A percentile compares a stretch with the other conserved stretches of the same genome.
Conservation (phyloP, 2,888 invertebrate species). For the Scaptomyza flava region DNA sequence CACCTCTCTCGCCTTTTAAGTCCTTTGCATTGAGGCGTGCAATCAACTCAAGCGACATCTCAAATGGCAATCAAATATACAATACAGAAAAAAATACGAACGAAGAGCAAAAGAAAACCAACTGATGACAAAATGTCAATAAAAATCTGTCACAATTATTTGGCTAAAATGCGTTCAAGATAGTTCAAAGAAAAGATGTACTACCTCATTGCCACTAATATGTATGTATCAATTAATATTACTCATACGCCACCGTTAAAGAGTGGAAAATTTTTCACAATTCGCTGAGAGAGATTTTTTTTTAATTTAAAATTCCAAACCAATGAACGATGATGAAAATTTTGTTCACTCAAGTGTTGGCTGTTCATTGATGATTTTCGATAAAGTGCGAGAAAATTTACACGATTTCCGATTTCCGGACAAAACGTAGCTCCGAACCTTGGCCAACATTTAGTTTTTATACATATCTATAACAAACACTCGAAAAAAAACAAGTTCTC, state of each 20-base stretch:
- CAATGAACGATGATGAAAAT: constrained; percentile 27
- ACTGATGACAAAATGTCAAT: constrained; percentile 40
- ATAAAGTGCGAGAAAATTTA: constrained; percentile 4
- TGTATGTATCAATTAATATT: constrained; percentile 25
- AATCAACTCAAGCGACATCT: constrained; percentile 59
- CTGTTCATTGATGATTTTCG: neutral
- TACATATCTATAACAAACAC: constrained; percentile 49
- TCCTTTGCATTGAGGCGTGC: constrained; percentile 44
- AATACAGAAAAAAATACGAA: constrained; percentile 11
- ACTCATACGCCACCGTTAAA: constrained; percentile 47
- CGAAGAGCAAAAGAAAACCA: constrained; percentile 18
- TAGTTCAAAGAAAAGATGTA: constrained; percentile 32
- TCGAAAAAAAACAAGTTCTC: constrained; percentile 30
- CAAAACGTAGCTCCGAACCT: constrained; percentile 30
- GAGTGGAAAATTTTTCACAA: constrained; percentile 33
- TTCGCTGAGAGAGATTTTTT: neutral
- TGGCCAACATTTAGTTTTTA: constrained; percentile 38
- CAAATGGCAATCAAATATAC: constrained; percentile 32
- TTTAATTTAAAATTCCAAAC: constrained; percentile 21
- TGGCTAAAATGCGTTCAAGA: constrained; percentile 18
- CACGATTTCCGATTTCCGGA: constrained; percentile 20
- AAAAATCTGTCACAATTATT: constrained; percentile 45
- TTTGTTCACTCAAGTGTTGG: neutral
- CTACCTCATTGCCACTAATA: constrained; percentile 2
- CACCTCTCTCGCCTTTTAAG: constrained; percentile 27